Evolutionary conservation across 1,140 invertebrate species (phyloP), one percentile per base, ranked within the genome.

Genomic region (Papilio polyxenes): DNA sequence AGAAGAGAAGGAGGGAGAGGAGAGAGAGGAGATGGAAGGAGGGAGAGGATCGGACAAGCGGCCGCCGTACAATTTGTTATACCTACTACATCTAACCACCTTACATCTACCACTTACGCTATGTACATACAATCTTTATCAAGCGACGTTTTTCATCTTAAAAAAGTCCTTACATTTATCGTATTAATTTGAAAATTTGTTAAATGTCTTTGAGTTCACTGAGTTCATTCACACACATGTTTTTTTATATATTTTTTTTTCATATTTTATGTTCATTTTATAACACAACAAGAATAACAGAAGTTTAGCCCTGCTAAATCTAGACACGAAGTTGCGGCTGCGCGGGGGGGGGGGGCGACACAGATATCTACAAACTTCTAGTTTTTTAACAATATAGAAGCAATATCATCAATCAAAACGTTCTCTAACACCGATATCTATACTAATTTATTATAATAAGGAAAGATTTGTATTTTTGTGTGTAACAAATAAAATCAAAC

Each of bases 131-230:
- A 87, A 89, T 90, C 87, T 91, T 92, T 93, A 91, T 89, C 90
- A 93, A 94, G 92, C 93, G 87, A 93, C 75, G 75, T 75, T 75
- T 75, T 53, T 92, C 92, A 89, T 72, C 65, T 89, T 87, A 91
- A 92, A 92, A 94, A 94, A 92, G 89, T 93, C 91, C 92, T 91
- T 94, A 93, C 89, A 92, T 92, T 89, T 90, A 91, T 91, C 90
- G 87, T 93, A 92, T 92, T 91, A 91, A 93, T 92, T 93, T 93
- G 91, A 92, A 94, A 94, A 94, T 94, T 94, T 93, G 93, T 94
- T 94, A 94, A 94, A 93, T 93, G 93, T 94, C 93, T 92, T 91
- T 92, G 90, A 90, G 89, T 91, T 91, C 93, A 94, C 92, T 90
- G 91, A 88, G 90, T 92, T 88, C 93, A 92, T 92, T 93, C 90